Conservation (phyloP, 2,113 vertebrate species). For the Motacilla alba region DNA sequence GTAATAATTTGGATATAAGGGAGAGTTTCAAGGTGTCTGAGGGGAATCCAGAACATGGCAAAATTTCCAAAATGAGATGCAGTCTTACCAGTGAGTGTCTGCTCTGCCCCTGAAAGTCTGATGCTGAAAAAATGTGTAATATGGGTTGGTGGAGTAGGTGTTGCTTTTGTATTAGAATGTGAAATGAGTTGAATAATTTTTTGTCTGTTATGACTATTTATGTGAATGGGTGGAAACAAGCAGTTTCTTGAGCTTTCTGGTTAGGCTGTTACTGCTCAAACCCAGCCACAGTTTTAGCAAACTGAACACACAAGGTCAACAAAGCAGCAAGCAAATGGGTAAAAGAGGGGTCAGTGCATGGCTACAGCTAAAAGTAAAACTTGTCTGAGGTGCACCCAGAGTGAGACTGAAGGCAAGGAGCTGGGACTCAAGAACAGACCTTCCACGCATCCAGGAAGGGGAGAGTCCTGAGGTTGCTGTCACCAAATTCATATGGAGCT, state of each 20-base stretch:
- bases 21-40: not conserved
- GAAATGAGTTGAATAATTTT: not conserved
- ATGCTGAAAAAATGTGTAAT: not conserved
- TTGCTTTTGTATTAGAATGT: not conserved
- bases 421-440: not conserved
- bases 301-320: not conserved
- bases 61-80: not conserved
- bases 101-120: not conserved
- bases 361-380: not conserved
- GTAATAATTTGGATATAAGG: not conserved
- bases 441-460: rapidly evolving
- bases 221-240: not conserved
- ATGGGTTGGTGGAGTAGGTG: not conserved
- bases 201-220: not conserved
- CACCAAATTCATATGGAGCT: not conserved
- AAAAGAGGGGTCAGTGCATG: not conserved
- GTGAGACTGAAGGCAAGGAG: not conserved
- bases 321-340: not conserved
- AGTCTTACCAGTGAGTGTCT: not conserved
- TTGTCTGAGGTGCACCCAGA: not conserved
- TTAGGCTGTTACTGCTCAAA: not conserved
- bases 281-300: not conserved
- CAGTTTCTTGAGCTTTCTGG: not conserved
- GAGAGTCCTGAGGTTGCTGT: not conserved
- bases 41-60: not conserved